phyloP scores from a whole-genome alignment of 2,113 vertebrate genomes.

The Columba livia region DNA sequence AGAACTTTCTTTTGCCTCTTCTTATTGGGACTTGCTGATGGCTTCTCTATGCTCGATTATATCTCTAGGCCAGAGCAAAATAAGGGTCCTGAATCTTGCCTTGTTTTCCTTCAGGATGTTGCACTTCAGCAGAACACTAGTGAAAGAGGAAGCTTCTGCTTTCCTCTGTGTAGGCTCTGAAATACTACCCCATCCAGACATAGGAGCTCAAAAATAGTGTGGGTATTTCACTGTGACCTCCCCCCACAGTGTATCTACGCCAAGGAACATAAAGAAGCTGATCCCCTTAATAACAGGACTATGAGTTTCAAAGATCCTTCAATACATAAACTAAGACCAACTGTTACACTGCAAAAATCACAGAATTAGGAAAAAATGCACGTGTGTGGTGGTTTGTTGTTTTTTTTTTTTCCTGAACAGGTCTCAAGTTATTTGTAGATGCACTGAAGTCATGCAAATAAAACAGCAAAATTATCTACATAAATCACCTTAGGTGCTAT shows the following conservation, averaged over 20 bases:
- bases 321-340: neutral
- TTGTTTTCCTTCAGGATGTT: neutral
- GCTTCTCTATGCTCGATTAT: neutral
- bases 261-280: neutral
- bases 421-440: neutral
- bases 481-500: neutral
- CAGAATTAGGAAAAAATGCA: neutral
- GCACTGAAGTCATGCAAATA: neutral
- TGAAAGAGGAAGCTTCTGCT: neutral
- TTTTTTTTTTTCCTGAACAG: neutral
- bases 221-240: neutral
- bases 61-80: neutral
- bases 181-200: neutral
- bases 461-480: neutral
- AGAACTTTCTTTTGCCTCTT: neutral
- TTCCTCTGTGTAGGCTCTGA: neutral
- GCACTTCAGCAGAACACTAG: neutral
- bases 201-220: neutral
- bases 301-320: rapidly evolving
- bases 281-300: neutral
- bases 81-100: neutral
- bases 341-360: neutral
- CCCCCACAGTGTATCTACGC: rapidly evolving
- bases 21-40: neutral
- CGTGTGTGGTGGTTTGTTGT: rapidly evolving